Evolutionary conservation across 2,797 vertebrate species (phyloP).

Genomic region (Helostoma temminkii): DNA sequence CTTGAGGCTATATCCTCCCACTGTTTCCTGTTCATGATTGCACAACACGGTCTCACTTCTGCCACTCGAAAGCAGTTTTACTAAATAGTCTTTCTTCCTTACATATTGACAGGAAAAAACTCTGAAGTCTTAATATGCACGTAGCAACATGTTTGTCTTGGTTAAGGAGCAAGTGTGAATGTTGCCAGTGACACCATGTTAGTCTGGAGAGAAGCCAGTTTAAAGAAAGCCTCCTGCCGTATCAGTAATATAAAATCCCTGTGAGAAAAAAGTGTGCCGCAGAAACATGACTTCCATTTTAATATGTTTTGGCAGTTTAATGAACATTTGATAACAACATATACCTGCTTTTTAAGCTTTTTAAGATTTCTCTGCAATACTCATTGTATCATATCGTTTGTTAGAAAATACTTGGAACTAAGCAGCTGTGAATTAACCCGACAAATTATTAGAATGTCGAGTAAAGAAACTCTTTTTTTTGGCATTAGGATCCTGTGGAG

Average conservation of each 20-base stretch:
- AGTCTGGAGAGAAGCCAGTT: slow-evolving; percentile 16
- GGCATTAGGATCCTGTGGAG: slow-evolving; percentile 3
- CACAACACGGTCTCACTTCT: slow-evolving; percentile 69
- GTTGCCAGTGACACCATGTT: slow-evolving; percentile 14
- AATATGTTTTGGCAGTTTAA: not conserved
- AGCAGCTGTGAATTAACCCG: not conserved
- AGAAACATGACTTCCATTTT: slow-evolving; percentile 7
- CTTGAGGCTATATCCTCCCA: slow-evolving; percentile 50
- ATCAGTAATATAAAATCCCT: slow-evolving; percentile 18
- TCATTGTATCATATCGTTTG: not conserved
- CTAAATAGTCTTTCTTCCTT: slow-evolving; percentile 23
- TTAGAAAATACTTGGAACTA: not conserved
- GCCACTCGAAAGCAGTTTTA: slow-evolving; percentile 34
- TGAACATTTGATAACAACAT: not conserved
- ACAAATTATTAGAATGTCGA: not conserved
- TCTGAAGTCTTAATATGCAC: not conserved
- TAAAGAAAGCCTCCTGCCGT: slow-evolving; percentile 24
- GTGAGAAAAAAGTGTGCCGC: slow-evolving; percentile 25
- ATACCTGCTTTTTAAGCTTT: not conserved
- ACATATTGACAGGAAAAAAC: not conserved
- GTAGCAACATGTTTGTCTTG: slow-evolving; percentile 42
- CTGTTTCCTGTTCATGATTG: slow-evolving; percentile 69
- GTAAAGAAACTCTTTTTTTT: not conserved
- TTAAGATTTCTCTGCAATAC: not conserved
- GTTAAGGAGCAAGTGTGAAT: slow-evolving; percentile 8